A percentile compares a stretch with the other conserved stretches of the same genome.
Conservation (phyloP, 2,797 vertebrate genomes). For the Limnodromus scolopaceus region DNA sequence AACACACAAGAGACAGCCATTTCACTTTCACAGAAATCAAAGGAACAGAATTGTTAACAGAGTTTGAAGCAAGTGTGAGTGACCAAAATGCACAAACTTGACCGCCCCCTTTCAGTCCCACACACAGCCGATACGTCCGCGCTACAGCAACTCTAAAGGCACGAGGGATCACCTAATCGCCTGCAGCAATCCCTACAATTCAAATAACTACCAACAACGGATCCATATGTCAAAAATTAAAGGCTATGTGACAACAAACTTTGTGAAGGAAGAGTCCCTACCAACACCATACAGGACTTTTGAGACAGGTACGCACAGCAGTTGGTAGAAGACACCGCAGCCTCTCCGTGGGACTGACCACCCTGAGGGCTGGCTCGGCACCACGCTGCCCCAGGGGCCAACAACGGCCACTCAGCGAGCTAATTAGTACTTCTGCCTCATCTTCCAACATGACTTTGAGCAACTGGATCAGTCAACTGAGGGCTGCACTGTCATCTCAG, state of each 20-base stretch:
- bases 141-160: neutral
- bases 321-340: neutral
- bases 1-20: slow-evolving; percentile 47
- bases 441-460: neutral
- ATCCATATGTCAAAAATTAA: neutral
- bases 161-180: neutral
- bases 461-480: neutral
- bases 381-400: neutral
- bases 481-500: neutral
- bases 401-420: neutral
- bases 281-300: rapidly evolving
- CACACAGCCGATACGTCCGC: neutral
- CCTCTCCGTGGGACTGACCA: neutral
- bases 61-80: neutral
- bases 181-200: neutral
- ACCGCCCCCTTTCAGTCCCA: neutral
- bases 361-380: neutral
- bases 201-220: neutral
- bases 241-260: neutral
- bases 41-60: neutral
- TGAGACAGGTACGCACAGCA: rapidly evolving
- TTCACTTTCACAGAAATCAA: neutral
- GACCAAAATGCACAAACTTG: neutral
- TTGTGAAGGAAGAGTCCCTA: neutral
- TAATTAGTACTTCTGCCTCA: neutral